A percentile compares a stretch with the other conserved stretches of the same genome.
Evolutionary conservation across 2,797 vertebrate genomes (phyloP).

Genomic region (Sciurus vulgaris): DNA sequence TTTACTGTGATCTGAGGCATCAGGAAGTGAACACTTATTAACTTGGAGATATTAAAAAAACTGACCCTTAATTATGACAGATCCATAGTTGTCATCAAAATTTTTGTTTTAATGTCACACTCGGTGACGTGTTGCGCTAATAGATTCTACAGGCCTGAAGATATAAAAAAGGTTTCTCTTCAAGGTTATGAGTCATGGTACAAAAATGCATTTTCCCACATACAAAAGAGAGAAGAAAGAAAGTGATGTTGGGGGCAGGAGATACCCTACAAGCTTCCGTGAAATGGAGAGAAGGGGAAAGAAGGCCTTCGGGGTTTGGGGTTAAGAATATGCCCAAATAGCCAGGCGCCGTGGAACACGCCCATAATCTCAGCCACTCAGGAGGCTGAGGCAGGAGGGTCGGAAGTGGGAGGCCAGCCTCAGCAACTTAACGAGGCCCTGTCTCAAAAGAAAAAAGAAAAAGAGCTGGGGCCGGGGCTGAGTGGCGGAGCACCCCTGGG

Average conservation of each 20-base stretch:
- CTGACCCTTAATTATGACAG: background rate
- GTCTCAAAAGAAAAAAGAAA: too few relatives aligned
- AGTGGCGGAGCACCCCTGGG: background rate
- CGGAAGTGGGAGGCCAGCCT: too few relatives aligned
- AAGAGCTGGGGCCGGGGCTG: too few relatives aligned
- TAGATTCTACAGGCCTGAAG: slow-evolving; percentile 6
- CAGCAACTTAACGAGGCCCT: background rate
- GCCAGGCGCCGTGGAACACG: too few relatives aligned
- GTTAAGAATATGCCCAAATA: background rate
- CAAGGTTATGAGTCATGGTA: slow-evolving; percentile 57
- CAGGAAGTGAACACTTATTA: slow-evolving; percentile 56
- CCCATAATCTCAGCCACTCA: background rate
- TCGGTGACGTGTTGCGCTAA: background rate
- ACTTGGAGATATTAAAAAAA: background rate
- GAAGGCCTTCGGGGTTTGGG: background rate
- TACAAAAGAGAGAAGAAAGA: slow-evolving; percentile 72
- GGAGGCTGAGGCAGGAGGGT: background rate
- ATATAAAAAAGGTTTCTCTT: slow-evolving; percentile 18
- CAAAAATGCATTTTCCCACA: slow-evolving; percentile 80
- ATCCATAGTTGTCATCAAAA: background rate
- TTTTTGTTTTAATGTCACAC: background rate
- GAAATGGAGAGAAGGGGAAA: background rate
- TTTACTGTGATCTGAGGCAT: background rate
- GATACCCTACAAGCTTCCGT: background rate
- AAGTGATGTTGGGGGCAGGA: background rate